Base-by-base conservation (phyloP, 1,140 invertebrate genomes). In the Drosophila tani region DNA sequence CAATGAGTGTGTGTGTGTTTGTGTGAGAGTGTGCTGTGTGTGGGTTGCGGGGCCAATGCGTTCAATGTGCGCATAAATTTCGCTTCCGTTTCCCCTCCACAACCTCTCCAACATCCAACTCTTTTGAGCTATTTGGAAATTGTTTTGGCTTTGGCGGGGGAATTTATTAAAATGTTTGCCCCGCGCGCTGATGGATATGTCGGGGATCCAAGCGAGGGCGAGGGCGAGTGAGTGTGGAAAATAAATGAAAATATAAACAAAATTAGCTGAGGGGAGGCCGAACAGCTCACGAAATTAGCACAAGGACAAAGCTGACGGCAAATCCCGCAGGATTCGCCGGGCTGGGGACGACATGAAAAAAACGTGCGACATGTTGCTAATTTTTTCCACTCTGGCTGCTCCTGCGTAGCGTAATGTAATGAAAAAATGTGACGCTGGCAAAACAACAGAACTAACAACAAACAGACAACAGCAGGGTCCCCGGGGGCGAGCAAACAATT, bases 231-330 rank as follows among this genome's bases (percentile, higher is more conserved):
- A 63, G 53, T 64, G 53, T 58, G 60, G 62, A 60, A 69, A 77
- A 51, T 60, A 82, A 86, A 86, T 79, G 78, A 81, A 86, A 86
- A 79, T 84, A 86, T 87, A 86, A 79, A 82, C 78, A 88, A 81
- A 88, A 87, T 88, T 87, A 86, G 76, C 41, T 51, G 49, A 50
- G 49, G 65, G 47, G 51, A 4, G 12, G 32, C 17, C n/a, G 50
- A 32, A 29, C 24, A 43, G 58, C 51, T 63, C 60, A 79, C 51
- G 75, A 71, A 87, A 87, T 87, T 84, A 88, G 84, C 85, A 67
- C 85, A 78, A 84, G 82, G 78, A 78, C 77, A 81, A 62, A 63
- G 58, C 58, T 19, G 71, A 38, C 27, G 51, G 66, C 49, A 49
- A 75, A 69, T 81, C 81, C 85, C 84, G 56, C 62, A 71, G 81